Base-by-base conservation (phyloP, 2,797 vertebrate species). In the Anabacerthia variegaticeps region DNA sequence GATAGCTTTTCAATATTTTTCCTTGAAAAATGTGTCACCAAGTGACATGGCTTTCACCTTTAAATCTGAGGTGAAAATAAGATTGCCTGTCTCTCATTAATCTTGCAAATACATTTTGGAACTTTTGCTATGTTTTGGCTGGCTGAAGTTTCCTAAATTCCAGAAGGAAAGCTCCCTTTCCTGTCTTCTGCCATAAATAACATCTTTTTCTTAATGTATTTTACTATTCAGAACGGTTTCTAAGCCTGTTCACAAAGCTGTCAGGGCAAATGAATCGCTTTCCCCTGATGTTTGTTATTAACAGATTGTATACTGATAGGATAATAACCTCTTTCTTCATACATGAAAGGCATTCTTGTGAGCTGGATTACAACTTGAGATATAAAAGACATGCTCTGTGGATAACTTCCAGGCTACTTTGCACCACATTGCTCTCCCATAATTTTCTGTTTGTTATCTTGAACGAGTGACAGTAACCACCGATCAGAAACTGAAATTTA, bases 311-410 rank as follows among this genome's bases (percentile, higher is more conserved):
- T 89, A 85, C 89, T 43, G 97, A 97, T 98, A 97, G 96, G 95
- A 97, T 97, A 98, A 97, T 96, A 95, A 94, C 93, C 84, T 93
- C 88, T 88, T 95, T 96, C 85, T 85, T 93, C 91, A 62, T 85
- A 98, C 97, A 98, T 98, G 97, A 98, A 98, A 98, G 97, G 74
- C 95, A 98, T 97, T 98, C 95, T 96, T 97, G 88, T 81, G 95
- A 96, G 92, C 85, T 96, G 96, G 95, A 98, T 97, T 97, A 97
- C 95, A 97, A 96, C 88, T 91, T 61, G 88, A 98, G 97, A 98
- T 98, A 97, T 85, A 96, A 96, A 97, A 97, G 95, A 93, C 87
- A 49, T 97, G 96, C 95, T 98, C 76, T 52, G 90, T 75, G 92
- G 97, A 97, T 95, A 96, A 95, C 93, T 97, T 97, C 96, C 97